These are phyloP conservation scores for Carposina sasakii DNA, from an alignment of 1,140 invertebrate species.

Conservation along the genomic window DNA sequence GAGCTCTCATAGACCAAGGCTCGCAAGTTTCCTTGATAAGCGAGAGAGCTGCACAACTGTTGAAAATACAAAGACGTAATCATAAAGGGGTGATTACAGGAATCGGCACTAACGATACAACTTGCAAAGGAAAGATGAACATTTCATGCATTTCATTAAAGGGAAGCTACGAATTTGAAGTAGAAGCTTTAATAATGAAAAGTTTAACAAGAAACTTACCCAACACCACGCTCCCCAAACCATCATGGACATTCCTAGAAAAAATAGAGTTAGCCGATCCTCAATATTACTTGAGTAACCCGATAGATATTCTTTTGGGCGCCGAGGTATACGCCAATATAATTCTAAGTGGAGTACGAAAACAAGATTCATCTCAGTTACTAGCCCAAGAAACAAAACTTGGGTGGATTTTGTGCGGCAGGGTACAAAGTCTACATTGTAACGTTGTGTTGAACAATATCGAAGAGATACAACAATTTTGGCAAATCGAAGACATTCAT, in stretches of 20 bases:
- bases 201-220: constrained; percentile 3
- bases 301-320: constrained; percentile 2
- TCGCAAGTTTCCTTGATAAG: constrained; percentile 8
- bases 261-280: constrained; percentile 7
- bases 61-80: neutral
- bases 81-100: neutral
- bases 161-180: neutral
- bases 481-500: constrained; percentile 5
- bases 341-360: constrained; percentile 1
- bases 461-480: constrained; percentile 6
- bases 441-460: constrained; percentile 7
- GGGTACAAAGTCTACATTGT: constrained; percentile 1
- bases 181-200: constrained; percentile 6
- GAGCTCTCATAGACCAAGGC: constrained; percentile 11
- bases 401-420: constrained; percentile 9
- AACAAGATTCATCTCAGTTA: neutral
- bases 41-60: constrained; percentile 1
- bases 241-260: neutral
- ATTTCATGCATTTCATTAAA: neutral
- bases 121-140: neutral
- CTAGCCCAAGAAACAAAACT: constrained; percentile 8
- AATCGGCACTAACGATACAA: neutral
- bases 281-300: neutral
- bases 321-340: constrained; percentile 3
- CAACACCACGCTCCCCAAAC: neutral